These are phyloP conservation scores for Hyposoter dolosus DNA, from an alignment of 2,888 invertebrate genomes.

Conservation along the genomic window DNA sequence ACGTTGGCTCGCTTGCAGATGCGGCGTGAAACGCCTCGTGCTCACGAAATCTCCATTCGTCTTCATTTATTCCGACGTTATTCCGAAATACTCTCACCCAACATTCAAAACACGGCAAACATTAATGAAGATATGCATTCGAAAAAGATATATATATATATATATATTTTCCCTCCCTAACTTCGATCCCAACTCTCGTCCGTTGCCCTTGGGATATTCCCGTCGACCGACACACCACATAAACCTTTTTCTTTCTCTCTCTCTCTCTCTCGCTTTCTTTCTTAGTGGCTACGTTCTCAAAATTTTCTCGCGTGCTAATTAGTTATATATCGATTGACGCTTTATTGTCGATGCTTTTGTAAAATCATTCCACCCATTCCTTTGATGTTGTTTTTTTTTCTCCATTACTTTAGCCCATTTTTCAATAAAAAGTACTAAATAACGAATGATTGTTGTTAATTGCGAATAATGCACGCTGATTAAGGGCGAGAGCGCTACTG, in stretches of 20 bases:
- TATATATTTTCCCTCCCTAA: slow-evolving; percentile 30
- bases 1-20: background rate
- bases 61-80: background rate
- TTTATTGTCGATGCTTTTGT: slow-evolving; percentile 17
- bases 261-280: no score
- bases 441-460: slow-evolving; percentile 32
- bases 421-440: slow-evolving; percentile 24
- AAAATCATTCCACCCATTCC: slow-evolving; percentile 26
- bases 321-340: background rate
- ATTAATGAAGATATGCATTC: slow-evolving; percentile 61
- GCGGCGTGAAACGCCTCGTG: background rate
- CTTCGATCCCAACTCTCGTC: slow-evolving; percentile 5
- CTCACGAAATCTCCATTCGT: background rate
- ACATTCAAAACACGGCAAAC: slow-evolving; percentile 54
- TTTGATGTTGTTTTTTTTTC: background rate
- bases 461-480: slow-evolving; percentile 43
- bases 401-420: no score
- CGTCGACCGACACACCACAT: slow-evolving; percentile 36
- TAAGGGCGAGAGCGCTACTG: slow-evolving; percentile 22
- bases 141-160: slow-evolving; percentile 29
- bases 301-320: slow-evolving; percentile 30
- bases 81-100: slow-evolving; percentile 33
- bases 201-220: slow-evolving; percentile 12
- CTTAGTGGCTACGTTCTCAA: background rate
- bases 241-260: background rate